Evolutionary conservation across 2,797 vertebrate genomes (phyloP).

Genomic region (Anguilla anguilla): DNA sequence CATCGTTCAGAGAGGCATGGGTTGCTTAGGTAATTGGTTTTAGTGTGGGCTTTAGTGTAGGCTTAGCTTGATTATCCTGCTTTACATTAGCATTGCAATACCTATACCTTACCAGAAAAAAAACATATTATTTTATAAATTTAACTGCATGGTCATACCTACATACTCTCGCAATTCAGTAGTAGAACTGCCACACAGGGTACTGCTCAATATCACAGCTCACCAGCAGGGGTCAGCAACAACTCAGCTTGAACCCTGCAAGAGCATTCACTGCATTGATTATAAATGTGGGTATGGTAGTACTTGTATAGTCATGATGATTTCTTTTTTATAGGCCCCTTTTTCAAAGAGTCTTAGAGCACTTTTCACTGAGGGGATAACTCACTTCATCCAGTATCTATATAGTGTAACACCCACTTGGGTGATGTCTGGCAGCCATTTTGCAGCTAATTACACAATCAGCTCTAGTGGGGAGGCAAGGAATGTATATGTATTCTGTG

Average conservation of each 20-base stretch:
- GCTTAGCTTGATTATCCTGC: neutral
- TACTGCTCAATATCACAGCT: neutral
- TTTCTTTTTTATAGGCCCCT: neutral
- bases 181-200: neutral
- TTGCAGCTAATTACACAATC: neutral
- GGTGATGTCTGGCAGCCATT: neutral
- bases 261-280: neutral
- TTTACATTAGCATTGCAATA: neutral
- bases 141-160: neutral
- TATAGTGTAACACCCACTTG: neutral
- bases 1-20: neutral
- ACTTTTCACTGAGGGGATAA: conserved; percentile 8
- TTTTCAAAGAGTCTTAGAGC: neutral
- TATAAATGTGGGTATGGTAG: neutral
- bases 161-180: neutral
- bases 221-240: conserved; percentile 12
- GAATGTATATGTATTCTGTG: neutral
- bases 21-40: neutral
- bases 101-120: neutral
- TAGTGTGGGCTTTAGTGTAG: too few species aligned
- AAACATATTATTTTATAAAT: neutral
- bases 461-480: neutral
- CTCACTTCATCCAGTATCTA: neutral
- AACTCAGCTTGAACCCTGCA: neutral
- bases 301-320: conserved; percentile 4